Conservation (phyloP, 2,888 invertebrate genomes). For the Dryadula phaetusa region DNA sequence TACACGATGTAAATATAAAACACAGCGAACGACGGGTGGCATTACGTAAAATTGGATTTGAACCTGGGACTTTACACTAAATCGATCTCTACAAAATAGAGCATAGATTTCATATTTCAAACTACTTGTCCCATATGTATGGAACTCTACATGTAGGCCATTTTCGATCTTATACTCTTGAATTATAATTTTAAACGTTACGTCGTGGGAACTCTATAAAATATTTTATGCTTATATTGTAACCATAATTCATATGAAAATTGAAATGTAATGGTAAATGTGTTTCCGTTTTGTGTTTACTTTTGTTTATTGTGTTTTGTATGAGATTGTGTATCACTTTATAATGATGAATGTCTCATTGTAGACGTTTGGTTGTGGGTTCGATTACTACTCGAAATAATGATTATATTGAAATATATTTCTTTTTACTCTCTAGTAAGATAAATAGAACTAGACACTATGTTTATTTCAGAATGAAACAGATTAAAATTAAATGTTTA, state of each 20-base stretch:
- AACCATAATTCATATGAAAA: constrained; percentile 45
- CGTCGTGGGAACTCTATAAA: constrained; percentile 7
- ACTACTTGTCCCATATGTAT: neutral
- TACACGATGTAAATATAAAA: constrained; percentile 47
- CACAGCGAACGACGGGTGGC: constrained; percentile 48
- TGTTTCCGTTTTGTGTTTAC: constrained; percentile 43
- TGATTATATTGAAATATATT: no score
- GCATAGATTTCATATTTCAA: neutral
- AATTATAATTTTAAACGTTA: neutral
- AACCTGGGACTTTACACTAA: neutral
- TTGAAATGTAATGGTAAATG: constrained; percentile 46
- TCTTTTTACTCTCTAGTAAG: no score
- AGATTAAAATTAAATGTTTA: no score
- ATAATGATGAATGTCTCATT: no score
- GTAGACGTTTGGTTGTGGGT: no score
- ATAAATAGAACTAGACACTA: no score
- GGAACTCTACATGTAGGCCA: neutral
- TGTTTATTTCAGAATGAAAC: no score
- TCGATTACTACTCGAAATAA: no score
- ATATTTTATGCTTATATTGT: constrained; percentile 25
- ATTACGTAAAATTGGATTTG: constrained; percentile 42
- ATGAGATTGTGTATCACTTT: neutral
- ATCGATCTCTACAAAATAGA: neutral
- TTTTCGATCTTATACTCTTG: constrained; percentile 1
- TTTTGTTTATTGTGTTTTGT: constrained; percentile 38